Base-by-base conservation (phyloP, 2,797 vertebrate genomes). In the Cynodonichthys magdalenae region DNA sequence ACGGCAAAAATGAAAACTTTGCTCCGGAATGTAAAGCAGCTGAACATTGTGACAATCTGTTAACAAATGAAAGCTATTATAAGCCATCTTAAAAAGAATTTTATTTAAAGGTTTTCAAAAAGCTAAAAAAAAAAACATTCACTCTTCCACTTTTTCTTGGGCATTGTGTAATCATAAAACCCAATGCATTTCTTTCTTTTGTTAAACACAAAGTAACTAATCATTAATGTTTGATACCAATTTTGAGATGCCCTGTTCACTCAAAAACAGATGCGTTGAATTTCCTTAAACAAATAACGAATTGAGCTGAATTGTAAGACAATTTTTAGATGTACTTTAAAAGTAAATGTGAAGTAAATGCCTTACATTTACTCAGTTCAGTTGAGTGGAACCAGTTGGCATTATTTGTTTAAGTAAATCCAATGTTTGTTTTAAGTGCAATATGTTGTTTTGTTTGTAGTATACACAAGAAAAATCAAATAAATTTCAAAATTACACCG, bases 1-100 rank as follows among this genome's bases (percentile, higher is more conserved):
- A 18, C 1, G 5, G 39, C 20, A 29, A 4, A 56, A 36, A 6
- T 11, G 4, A 57, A 24, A 31, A 44, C 55, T 49, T 19, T 19
- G 47, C 14, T 51, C 11, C 2, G n/a, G 29, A 62, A n/a, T 48
- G 24, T 2, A 52, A 75, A 9, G 54, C 80, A 58, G 51, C 46
- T 28, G 66, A 78, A 75, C 47, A 54, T 59, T 56, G 46, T 55
- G 55, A 74, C 0, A 70, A 79, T 67, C 51, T 83, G 17, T 53
- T 31, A 24, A 20, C 79, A 6, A 72, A 90, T 50, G 74, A 83
- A 59, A 76, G 67, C 1, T 59, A 48, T 82, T 82, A 83, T 63
- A 74, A 88, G 58, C 65, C 65, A 66, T 84, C 85, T 50, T 91
- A 47, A 88, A 58, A 29, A 20, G 20, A 46, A n/a, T 44, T 44